A percentile compares a stretch with the other conserved stretches of the same genome.
Conservation (phyloP, 2,888 invertebrate genomes). For the Nomada fabriciana region DNA sequence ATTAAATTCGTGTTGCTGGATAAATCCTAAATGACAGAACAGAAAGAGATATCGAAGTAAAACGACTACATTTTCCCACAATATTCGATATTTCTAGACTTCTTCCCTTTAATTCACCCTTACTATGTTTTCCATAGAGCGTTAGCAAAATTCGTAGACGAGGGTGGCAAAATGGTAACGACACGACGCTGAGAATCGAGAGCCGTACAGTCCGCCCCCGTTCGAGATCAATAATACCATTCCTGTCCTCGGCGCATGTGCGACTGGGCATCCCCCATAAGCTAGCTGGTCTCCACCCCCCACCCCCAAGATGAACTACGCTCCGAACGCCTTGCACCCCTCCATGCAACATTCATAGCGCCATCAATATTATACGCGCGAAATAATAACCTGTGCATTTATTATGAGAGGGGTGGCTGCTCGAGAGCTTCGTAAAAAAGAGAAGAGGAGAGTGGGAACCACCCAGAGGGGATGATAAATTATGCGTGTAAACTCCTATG, state of each 20-base stretch:
- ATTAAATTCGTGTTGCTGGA: no score
- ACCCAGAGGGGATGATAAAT: constrained; percentile 70
- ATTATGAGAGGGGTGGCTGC: constrained; percentile 74
- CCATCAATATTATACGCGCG: constrained; percentile 84
- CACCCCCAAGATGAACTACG: constrained; percentile 65
- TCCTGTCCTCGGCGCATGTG: constrained; percentile 79
- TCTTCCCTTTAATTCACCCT: no score
- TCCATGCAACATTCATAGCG: constrained; percentile 83
- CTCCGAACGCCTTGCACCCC: constrained; percentile 73
- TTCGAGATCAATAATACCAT: constrained; percentile 83
- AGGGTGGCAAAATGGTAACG: constrained; percentile 66
- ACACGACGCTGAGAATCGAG: constrained; percentile 76
- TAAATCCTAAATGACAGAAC: no score
- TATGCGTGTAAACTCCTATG: constrained; percentile 80
- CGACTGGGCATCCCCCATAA: constrained; percentile 62
- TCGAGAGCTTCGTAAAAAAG: constrained; percentile 39
- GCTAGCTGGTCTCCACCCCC: constrained; percentile 74
- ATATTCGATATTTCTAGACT: no score
- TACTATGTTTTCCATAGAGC: no score
- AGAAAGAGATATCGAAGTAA: no score
- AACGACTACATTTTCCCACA: no score
- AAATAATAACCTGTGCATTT: constrained; percentile 84
- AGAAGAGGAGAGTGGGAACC: constrained; percentile 1
- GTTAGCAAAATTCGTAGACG: neutral
- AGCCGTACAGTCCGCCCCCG: constrained; percentile 70